phyloP scores from a whole-genome alignment of 2,797 vertebrate genomes.

The Yasuhikotakia modesta region DNA sequence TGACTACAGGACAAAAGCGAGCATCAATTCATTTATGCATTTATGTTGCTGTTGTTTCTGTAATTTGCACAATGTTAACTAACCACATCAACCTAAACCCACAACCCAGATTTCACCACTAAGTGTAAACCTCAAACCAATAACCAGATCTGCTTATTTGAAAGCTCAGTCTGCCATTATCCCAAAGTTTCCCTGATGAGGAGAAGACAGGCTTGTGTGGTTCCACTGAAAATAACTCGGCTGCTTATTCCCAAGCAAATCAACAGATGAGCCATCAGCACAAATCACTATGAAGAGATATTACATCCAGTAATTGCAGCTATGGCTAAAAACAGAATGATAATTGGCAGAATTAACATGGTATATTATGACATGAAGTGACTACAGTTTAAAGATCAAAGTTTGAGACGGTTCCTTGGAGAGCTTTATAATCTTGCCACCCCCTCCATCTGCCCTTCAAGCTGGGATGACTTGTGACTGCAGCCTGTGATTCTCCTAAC shows the following conservation, averaged over 20 bases:
- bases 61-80: conserved; percentile 63
- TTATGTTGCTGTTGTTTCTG: conserved; percentile 44
- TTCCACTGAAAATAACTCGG: conserved; percentile 32
- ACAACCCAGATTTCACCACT: conserved; percentile 51
- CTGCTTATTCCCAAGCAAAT: conserved; percentile 48
- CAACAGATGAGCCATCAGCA: conserved; percentile 54
- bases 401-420: conserved; percentile 58
- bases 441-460: conserved; percentile 34
- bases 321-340: conserved; percentile 59
- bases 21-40: conserved; percentile 43
- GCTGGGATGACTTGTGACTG: conserved; percentile 32
- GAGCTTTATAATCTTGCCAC: conserved; percentile 52
- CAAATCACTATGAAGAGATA: conserved; percentile 13
- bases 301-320: conserved; percentile 34
- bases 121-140: conserved; percentile 62
- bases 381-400: conserved; percentile 68
- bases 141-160: conserved; percentile 57
- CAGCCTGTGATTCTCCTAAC: conserved; percentile 40
- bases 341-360: conserved; percentile 61
- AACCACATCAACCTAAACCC: conserved; percentile 51
- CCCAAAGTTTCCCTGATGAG: conserved; percentile 24
- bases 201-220: conserved; percentile 1
- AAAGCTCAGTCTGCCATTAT: conserved; percentile 37
- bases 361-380: conserved; percentile 61
- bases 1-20: not conserved